Base-by-base conservation (phyloP, 2,888 invertebrate genomes). In the Corythucha ciliata region DNA sequence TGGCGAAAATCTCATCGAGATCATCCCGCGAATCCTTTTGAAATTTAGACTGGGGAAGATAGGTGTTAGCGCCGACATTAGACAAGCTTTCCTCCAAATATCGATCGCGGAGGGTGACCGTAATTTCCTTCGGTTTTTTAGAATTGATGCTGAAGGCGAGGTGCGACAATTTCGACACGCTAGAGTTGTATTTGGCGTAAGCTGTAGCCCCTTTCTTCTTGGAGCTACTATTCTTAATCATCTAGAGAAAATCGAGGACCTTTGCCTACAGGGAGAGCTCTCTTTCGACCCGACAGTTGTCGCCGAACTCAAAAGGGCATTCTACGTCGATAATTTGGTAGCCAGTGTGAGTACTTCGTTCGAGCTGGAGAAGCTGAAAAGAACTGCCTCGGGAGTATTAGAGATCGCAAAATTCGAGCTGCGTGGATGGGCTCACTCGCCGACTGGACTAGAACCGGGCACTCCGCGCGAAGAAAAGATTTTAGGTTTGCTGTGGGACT, bases 41-140 rank as follows among this genome's bases (percentile, higher is more conserved):
- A 42, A 42, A 18, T 42, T 42, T 18, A 26, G 42, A n/a, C 26
- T 16, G 10, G 6, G 29, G 5, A 2, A 4, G 1, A 41, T 41
- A 26, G 41, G 41, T 10, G 41, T 41, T n/a, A 24, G 14, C 3
- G 8, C 41, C n/a, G 25, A 41, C 48, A 64, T 66, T 2, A 18
- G 54, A 8, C 62, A 64, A 46, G 64, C 26, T 12, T 41, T 41
- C 26, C 14, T 41, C n/a, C 41, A 25, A 14, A 24, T 41, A 14
- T 2, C 18, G 62, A 21, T 63, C 1, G 16, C 53, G 5, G 29
- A 53, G 46, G 34, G 51, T 6, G 63, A 66, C 33, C 40, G 64
- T 36, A 54, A 63, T 41, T 63, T 55, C 42, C 46, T 63, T 2
- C 24, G 57, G 41, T 65, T 65, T 53, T 39, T 65, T 3, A 63